Evolutionary conservation across 2,113 vertebrate genomes (phyloP).

Genomic region (Melanostigma gelatinosum): DNA sequence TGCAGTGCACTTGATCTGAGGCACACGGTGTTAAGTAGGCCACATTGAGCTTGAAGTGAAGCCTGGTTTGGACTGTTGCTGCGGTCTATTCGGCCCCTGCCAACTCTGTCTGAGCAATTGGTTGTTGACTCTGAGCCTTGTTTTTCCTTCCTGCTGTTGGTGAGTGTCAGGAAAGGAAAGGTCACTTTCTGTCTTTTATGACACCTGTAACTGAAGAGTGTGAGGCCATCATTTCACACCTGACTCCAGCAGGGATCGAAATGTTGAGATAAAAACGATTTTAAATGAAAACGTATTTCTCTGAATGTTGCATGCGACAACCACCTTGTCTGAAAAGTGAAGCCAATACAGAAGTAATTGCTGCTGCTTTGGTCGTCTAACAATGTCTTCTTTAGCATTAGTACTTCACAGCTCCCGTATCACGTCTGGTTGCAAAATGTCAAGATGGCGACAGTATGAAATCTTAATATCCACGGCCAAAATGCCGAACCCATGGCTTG

Average conservation of each 20-base stretch:
- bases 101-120: not conserved
- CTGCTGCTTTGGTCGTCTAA: no score
- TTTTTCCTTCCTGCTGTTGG: not conserved
- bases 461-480: no score
- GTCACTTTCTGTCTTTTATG: not conserved
- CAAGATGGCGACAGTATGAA: no score
- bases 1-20: constrained; percentile 14
- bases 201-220: not conserved
- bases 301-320: not conserved
- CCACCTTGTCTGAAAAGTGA: not conserved
- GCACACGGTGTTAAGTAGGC: constrained; percentile 10
- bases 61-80: constrained; percentile 1
- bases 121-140: not conserved
- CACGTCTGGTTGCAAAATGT: no score
- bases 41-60: constrained; percentile 13
- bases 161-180: not conserved
- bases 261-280: not conserved
- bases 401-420: no score
- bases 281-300: no score
- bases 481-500: no score
- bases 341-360: not conserved
- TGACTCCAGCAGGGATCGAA: not conserved
- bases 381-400: no score
- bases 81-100: no score
- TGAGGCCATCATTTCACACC: not conserved